Percentiles rank a stretch among this genome's conserved stretches.
Evolutionary conservation across 2,888 invertebrate species (phyloP).

Genomic region (Volucella inflata): DNA sequence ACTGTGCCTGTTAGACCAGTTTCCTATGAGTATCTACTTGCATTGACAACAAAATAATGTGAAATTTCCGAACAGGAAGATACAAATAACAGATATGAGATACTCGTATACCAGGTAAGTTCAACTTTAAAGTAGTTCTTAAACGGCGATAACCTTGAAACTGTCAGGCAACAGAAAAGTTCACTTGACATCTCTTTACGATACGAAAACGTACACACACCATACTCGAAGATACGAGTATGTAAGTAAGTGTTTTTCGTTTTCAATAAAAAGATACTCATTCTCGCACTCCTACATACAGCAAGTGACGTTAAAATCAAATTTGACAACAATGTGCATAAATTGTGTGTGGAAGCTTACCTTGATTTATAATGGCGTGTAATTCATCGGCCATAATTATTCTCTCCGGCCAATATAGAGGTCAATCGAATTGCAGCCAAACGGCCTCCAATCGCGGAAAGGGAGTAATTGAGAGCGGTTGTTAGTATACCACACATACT

Average conservation of each 20-base stretch:
- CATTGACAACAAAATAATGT: constrained; percentile 2
- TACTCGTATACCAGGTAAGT: neutral
- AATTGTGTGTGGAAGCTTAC: constrained; percentile 49
- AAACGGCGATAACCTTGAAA: constrained; percentile 41
- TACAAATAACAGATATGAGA: neutral
- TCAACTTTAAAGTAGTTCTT: constrained; percentile 7
- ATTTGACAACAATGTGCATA: neutral
- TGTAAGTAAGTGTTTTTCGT: constrained; percentile 12
- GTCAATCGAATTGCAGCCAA: constrained; percentile 55
- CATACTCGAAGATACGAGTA: neutral
- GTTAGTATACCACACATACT: neutral
- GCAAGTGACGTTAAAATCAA: too few relatives aligned
- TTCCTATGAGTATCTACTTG: too few relatives aligned
- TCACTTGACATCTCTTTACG: neutral
- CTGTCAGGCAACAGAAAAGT: constrained; percentile 7
- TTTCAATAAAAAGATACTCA: too few relatives aligned
- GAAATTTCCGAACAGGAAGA: constrained; percentile 36
- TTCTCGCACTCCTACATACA: too few relatives aligned
- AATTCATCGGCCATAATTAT: constrained; percentile 53
- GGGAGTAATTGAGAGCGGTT: constrained; percentile 4
- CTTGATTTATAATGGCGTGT: constrained; percentile 64
- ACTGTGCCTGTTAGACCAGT: constrained; percentile 51
- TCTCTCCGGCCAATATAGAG: constrained; percentile 50
- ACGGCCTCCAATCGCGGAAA: constrained; percentile 21
- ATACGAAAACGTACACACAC: neutral